A percentile compares a stretch with the other conserved stretches of the same genome.
Conservation (phyloP, 2,888 invertebrate species). For the Pyrgus malvae region DNA sequence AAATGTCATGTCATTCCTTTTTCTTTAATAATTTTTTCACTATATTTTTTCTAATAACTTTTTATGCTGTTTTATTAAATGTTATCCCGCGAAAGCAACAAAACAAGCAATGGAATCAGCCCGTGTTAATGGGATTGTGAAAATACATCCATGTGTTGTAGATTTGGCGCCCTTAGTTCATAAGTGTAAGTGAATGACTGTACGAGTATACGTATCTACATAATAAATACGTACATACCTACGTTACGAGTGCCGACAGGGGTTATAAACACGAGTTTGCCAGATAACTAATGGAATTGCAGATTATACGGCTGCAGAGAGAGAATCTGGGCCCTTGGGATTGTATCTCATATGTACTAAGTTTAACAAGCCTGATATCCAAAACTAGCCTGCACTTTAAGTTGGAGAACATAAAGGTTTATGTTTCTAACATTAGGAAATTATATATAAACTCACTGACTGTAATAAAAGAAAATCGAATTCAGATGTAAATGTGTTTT, state of each 20-base stretch:
- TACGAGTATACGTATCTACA: not conserved
- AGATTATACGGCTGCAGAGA: conserved; percentile 41
- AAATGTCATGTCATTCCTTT: no score
- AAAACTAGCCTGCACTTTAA: not conserved
- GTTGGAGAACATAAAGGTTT: no score
- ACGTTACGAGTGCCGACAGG: conserved; percentile 8
- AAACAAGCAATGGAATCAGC: no score
- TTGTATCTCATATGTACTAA: not conserved
- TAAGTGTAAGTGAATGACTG: not conserved
- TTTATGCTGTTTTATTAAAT: no score
- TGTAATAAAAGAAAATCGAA: no score
- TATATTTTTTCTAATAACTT: not conserved
- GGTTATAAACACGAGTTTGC: conserved; percentile 41
- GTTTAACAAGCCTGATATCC: not conserved
- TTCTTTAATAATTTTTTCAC: no score
- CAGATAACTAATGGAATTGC: conserved; percentile 54
- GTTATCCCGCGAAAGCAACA: no score
- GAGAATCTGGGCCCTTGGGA: not conserved
- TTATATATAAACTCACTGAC: no score
- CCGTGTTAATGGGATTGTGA: not conserved
- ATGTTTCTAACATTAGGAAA: no score
- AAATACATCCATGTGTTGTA: conserved; percentile 1
- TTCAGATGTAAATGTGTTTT: no score
- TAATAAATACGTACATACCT: not conserved
- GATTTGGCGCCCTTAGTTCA: conserved; percentile 4